Conservation (phyloP, 2,113 vertebrate genomes). For the Toxostoma redivivum region DNA sequence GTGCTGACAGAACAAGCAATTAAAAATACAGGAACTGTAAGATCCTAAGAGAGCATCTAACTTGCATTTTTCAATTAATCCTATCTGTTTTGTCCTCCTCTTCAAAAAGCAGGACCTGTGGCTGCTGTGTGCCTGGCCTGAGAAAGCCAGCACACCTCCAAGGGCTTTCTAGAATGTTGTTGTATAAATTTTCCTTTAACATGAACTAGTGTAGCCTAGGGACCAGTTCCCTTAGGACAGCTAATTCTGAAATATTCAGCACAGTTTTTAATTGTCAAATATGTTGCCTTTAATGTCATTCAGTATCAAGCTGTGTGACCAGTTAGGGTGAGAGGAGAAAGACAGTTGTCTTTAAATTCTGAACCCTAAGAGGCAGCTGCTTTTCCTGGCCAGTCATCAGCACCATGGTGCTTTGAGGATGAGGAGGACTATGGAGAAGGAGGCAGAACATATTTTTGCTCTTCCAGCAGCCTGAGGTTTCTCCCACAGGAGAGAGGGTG, state of each 20-base stretch:
- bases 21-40: background rate
- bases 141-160: background rate
- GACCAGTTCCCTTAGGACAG: background rate
- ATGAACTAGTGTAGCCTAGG: background rate
- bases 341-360: background rate
- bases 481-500: background rate
- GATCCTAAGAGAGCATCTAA: background rate
- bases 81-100: background rate
- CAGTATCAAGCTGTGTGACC: background rate
- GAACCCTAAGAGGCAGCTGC: background rate
- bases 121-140: background rate
- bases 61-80: background rate
- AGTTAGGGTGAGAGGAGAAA: background rate
- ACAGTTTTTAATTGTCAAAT: background rate
- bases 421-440: background rate
- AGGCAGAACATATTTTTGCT: background rate
- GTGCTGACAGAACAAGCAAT: background rate
- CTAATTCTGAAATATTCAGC: background rate
- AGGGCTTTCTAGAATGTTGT: background rate
- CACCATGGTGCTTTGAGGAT: accelerated
- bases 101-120: background rate
- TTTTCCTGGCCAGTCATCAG: background rate
- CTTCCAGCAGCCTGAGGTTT: background rate
- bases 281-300: background rate
- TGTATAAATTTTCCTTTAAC: background rate